phyloP scores from a whole-genome alignment of 2,888 invertebrate genomes.

The Caenorhabditis drosophilae region DNA sequence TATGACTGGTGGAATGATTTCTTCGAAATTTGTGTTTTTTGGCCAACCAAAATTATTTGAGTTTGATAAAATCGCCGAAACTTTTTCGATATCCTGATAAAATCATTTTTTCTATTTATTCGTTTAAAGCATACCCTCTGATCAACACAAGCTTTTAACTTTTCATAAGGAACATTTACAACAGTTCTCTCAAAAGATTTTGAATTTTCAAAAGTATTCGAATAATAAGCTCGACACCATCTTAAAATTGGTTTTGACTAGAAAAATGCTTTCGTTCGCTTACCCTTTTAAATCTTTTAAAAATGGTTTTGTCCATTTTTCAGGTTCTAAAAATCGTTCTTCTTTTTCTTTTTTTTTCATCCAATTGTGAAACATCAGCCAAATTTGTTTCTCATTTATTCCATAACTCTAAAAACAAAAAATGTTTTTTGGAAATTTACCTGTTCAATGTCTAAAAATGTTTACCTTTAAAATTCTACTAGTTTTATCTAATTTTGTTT shows the following conservation, averaged over 20 bases:
- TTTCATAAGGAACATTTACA: slow-evolving; percentile 20
- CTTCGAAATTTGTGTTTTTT: slow-evolving; percentile 43
- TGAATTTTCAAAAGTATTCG: slow-evolving; percentile 29
- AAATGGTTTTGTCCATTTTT: slow-evolving; percentile 17
- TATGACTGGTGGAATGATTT: slow-evolving; percentile 44
- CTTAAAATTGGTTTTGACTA: background rate
- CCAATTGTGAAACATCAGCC: slow-evolving; percentile 39
- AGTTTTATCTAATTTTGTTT: slow-evolving; percentile 25
- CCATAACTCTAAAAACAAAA: too few relatives aligned
- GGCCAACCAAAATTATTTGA: slow-evolving; percentile 47
- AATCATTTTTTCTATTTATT: background rate
- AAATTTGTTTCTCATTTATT: slow-evolving; percentile 30
- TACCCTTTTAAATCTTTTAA: slow-evolving; percentile 29
- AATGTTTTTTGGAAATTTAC: too few relatives aligned
- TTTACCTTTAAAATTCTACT: slow-evolving; percentile 34
- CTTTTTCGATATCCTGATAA: slow-evolving; percentile 45
- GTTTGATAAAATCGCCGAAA: slow-evolving; percentile 28
- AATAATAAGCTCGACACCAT: slow-evolving; percentile 38
- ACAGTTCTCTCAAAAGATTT: slow-evolving; percentile 3
- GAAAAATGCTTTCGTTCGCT: background rate
- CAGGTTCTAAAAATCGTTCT: slow-evolving; percentile 5
- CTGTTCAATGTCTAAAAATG: too few relatives aligned
- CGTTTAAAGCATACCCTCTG: slow-evolving; percentile 9
- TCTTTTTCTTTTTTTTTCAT: slow-evolving; percentile 26
- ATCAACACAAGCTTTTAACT: slow-evolving; percentile 36